These are phyloP conservation scores for Anoplophora glabripennis DNA, from an alignment of 1,140 invertebrate species.

Conservation along the genomic window DNA sequence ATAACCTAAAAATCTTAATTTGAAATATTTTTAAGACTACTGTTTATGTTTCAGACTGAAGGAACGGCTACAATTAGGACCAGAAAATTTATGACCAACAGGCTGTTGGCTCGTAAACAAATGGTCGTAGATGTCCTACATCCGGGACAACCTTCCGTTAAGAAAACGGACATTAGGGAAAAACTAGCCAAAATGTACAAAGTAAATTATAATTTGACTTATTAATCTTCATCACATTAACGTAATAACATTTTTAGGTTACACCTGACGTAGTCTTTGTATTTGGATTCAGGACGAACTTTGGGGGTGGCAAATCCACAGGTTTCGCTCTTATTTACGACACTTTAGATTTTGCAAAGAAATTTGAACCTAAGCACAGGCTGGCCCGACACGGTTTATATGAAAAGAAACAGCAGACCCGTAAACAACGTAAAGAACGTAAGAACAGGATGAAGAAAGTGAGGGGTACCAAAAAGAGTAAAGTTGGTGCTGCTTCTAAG, in stretches of 20 bases:
- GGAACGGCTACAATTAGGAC: slow-evolving; percentile 90
- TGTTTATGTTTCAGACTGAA: slow-evolving; percentile 37
- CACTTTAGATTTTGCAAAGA: slow-evolving; percentile 95
- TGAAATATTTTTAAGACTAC: background rate
- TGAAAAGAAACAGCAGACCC: slow-evolving; percentile 86
- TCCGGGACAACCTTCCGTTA: slow-evolving; percentile 90
- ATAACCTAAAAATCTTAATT: background rate
- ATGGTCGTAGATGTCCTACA: slow-evolving; percentile 99
- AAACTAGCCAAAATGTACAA: slow-evolving; percentile 98
- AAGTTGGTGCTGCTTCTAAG: slow-evolving; percentile 92
- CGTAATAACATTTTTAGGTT: slow-evolving; percentile 53
- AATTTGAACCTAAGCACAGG: slow-evolving; percentile 98
- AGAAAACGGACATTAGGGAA: slow-evolving; percentile 96
- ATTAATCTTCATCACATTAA: slow-evolving; percentile 6
- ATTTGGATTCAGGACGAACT: slow-evolving; percentile 97
- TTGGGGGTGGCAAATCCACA: slow-evolving; percentile 96
- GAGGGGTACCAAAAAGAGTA: slow-evolving; percentile 95
- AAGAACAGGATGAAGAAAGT: slow-evolving; percentile 99
- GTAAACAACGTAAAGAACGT: slow-evolving; percentile 98
- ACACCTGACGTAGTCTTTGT: slow-evolving; percentile 95
- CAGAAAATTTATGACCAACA: slow-evolving; percentile 98
- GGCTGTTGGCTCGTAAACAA: slow-evolving; percentile 94
- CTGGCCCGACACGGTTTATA: slow-evolving; percentile 86
- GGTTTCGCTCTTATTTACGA: slow-evolving; percentile 98
- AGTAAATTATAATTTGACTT: slow-evolving; percentile 36